Percentiles rank a stretch among this genome's conserved stretches.
Conservation (phyloP, 1,140 invertebrate species). For the Bombus picipes region DNA sequence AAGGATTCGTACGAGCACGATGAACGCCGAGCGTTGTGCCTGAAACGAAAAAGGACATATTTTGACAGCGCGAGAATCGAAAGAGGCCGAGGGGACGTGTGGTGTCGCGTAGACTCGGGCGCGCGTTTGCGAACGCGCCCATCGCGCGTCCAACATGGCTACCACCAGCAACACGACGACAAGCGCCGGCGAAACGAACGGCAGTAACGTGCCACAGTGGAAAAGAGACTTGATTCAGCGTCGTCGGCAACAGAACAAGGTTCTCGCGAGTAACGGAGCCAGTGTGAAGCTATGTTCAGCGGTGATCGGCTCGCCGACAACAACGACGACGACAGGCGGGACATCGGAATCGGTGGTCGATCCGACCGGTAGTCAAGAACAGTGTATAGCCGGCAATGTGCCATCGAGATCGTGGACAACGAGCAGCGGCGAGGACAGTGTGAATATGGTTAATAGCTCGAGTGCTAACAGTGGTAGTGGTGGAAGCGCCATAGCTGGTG, state of each 20-base stretch:
- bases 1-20: conserved; percentile 7
- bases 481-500: conserved; percentile 51
- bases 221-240: conserved; percentile 89
- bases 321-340: conserved; percentile 34
- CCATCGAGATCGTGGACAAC: conserved; percentile 9
- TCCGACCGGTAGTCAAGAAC: conserved; percentile 35
- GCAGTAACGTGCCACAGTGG: conserved; percentile 84
- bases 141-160: conserved; percentile 73
- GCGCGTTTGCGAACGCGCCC: conserved; percentile 47
- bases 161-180: conserved; percentile 64
- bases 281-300: conserved; percentile 66
- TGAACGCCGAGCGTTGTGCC: neutral
- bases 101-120: conserved; percentile 19
- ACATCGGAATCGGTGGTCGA: conserved; percentile 38
- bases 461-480: conserved; percentile 12
- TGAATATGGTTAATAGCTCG: conserved; percentile 16
- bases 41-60: neutral
- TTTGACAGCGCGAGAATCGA: neutral
- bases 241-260: conserved; percentile 80
- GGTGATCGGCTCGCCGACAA: conserved; percentile 46
- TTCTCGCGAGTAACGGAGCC: conserved; percentile 73
- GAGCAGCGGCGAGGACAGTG: conserved; percentile 30
- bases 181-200: conserved; percentile 57
- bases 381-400: conserved; percentile 18
- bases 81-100: neutral